phyloP scores from a whole-genome alignment of 1,140 invertebrate genomes.

The Brachionus plicatilis region DNA sequence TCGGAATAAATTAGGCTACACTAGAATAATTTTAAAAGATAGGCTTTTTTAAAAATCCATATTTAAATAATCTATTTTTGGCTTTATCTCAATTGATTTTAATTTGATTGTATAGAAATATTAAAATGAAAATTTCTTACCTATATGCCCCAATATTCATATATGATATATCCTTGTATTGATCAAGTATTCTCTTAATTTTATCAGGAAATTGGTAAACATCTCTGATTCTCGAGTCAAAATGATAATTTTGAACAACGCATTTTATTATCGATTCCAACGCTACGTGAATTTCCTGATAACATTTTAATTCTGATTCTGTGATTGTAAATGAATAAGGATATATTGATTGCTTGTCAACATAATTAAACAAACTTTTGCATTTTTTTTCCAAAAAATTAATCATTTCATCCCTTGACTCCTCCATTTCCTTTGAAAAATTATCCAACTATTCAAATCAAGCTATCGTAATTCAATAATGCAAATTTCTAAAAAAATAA shows the following conservation, averaged over 20 bases:
- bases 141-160: background rate
- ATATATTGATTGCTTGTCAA: background rate
- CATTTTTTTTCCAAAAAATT: conserved; percentile 12
- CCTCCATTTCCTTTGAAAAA: background rate
- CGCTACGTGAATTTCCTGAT: background rate
- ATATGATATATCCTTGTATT: background rate
- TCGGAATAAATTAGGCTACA: too few species aligned
- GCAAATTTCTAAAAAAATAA: background rate
- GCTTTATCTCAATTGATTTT: background rate
- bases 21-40: too few species aligned
- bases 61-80: too few species aligned
- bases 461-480: background rate
- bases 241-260: background rate
- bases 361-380: background rate
- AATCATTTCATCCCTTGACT: background rate
- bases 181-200: background rate
- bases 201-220: background rate
- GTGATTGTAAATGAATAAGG: background rate
- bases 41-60: too few species aligned
- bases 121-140: background rate
- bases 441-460: background rate
- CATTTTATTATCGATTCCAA: background rate
- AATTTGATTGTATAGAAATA: background rate
- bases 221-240: background rate
- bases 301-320: background rate